Percentiles rank a stretch among this genome's conserved stretches.
Conservation (phyloP, 2,888 invertebrate species). For the Sympetrum striolatum region DNA sequence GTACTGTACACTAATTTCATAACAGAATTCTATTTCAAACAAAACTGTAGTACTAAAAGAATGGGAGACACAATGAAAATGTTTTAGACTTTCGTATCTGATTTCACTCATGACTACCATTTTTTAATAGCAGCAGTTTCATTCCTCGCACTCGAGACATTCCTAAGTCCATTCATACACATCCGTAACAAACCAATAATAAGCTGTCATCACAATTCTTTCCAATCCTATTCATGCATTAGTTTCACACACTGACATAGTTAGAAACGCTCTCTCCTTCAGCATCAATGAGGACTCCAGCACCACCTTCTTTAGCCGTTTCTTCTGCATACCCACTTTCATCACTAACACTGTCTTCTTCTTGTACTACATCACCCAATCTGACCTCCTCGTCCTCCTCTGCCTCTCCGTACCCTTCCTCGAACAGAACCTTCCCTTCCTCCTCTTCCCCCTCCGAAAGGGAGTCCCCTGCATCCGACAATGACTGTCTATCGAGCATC, state of each 20-base stretch:
- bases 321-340: constrained; percentile 28
- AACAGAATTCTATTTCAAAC: neutral
- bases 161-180: neutral
- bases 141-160: neutral
- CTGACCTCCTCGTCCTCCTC: neutral
- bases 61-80: neutral
- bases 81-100: neutral
- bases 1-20: neutral
- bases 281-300: neutral
- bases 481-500: neutral
- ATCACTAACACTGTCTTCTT: constrained; percentile 35
- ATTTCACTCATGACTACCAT: neutral
- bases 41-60: neutral
- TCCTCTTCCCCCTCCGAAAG: constrained; percentile 7
- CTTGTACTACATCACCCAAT: neutral
- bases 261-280: neutral
- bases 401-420: neutral
- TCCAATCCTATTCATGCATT: neutral
- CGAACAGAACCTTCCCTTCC: neutral
- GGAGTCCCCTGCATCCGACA: constrained; percentile 22
- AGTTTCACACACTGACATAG: neutral
- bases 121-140: neutral
- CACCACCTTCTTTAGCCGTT: constrained; percentile 18
- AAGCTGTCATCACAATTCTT: neutral
- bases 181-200: neutral